Base-by-base conservation (phyloP, 2,888 invertebrate species). In the Strigamia crassipes region DNA sequence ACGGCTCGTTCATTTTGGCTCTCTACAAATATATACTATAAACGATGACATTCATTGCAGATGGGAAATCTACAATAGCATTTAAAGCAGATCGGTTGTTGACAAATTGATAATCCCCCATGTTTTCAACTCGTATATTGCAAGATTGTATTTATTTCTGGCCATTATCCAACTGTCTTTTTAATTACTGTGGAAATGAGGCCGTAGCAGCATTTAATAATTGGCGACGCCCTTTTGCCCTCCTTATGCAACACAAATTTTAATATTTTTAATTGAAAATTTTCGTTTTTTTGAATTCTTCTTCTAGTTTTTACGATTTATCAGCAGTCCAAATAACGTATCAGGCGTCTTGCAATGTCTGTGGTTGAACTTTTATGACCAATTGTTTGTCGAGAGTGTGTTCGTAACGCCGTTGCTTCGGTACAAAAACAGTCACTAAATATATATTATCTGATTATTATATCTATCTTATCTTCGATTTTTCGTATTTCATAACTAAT, bases 131-230 rank as follows among this genome's bases (percentile, higher is more conserved):
- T n/a, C 73, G 73, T 31, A 73, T 27, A 27, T 56, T 73, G 73
- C 15, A 73, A 73, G 27, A 27, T 56, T 73, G 73, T 31, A 73
- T 38, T 27, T 73, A 15, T 73, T 31, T 12, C 61, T 73, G 73
- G 27, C 73, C 0, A 73, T 27, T 12, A 66, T 66, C 66, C 66
- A 73, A 15, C 73, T 0, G 73, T 31, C 27, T 73, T 31, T 73
- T 73, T 56, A 56, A 56, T 56, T 56, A 56, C 56, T 56, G 56
- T 56, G 56, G 56, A 73, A 73, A 73, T 31, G 73, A 73, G 73
- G 73, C 73, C 73, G 56, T 18, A 56, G n/a, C 46, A 66, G 73
- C 73, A 31, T 12, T 73, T 10, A 13, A n/a, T 56, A 73, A 73
- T 31, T 73, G 73, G 23, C 73, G 31, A 73, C 73, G 73, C 73